These are phyloP conservation scores for Periphyllus acericola DNA, from an alignment of 2,888 invertebrate species.

Conservation along the genomic window DNA sequence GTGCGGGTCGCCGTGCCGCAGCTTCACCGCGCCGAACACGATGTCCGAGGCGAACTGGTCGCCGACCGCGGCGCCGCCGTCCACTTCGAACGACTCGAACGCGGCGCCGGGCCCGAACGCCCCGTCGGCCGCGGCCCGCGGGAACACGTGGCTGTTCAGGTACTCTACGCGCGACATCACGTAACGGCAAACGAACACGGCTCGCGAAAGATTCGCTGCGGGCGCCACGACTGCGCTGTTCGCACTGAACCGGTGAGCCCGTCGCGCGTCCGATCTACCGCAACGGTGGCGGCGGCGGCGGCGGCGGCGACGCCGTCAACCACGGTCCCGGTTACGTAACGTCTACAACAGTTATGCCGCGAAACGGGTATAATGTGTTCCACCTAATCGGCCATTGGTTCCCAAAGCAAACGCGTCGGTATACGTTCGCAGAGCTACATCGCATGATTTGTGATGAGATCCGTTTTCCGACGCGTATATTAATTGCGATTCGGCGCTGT, in stretches of 20 bases:
- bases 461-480: no score
- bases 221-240: not conserved
- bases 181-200: not conserved
- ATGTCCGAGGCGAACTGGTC: conserved; percentile 63
- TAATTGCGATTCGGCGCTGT: no score
- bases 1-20: not conserved
- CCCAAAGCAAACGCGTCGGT: not conserved
- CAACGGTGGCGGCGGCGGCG: not conserved
- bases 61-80: conserved; percentile 15
- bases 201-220: not conserved
- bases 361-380: no score
- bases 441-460: no score
- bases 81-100: conserved; percentile 30
- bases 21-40: conserved; percentile 57
- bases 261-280: not conserved
- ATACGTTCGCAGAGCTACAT: no score
- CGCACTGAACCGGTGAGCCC: not conserved
- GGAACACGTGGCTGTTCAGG: not conserved
- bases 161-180: conserved; percentile 2
- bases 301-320: no score
- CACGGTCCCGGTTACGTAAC: not conserved
- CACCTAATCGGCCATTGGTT: not conserved
- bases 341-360: no score
- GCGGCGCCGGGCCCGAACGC: conserved; percentile 15
- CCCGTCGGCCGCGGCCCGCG: conserved; percentile 18